A percentile compares a stretch with the other conserved stretches of the same genome.
Evolutionary conservation across 2,888 invertebrate species (phyloP).

Genomic region (Ochropleura leucogaster): DNA sequence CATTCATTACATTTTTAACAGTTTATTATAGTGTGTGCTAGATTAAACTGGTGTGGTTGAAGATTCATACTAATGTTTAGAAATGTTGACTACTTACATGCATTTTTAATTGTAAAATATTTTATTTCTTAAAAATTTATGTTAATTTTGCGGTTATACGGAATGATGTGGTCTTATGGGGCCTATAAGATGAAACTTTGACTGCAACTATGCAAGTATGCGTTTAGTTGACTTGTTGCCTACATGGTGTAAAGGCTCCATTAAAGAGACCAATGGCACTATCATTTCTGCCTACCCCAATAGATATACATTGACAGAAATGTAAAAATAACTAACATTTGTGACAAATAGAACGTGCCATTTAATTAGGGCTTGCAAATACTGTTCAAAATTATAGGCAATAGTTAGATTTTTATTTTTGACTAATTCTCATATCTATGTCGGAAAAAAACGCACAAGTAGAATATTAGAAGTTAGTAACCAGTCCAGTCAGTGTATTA

Average conservation of each 20-base stretch:
- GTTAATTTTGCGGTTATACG: background rate
- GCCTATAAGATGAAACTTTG: background rate
- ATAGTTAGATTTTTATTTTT: background rate
- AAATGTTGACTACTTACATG: conserved; percentile 34
- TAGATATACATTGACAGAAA: conserved; percentile 50
- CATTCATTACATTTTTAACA: conserved; percentile 35
- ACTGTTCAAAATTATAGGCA: conserved; percentile 5
- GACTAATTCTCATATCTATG: background rate
- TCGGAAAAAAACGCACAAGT: background rate
- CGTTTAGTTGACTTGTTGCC: background rate
- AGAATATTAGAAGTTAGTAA: background rate
- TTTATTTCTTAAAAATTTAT: conserved; percentile 3
- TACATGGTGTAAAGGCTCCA: background rate
- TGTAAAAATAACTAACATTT: conserved; percentile 32
- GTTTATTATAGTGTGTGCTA: conserved; percentile 37
- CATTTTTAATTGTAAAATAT: conserved; percentile 37
- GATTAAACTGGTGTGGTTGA: conserved; percentile 35
- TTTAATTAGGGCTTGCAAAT: conserved; percentile 41
- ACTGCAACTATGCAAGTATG: background rate
- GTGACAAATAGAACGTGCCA: conserved; percentile 53
- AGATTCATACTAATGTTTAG: conserved; percentile 36
- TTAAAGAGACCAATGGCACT: background rate
- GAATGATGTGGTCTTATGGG: background rate
- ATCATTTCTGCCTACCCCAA: conserved; percentile 18
- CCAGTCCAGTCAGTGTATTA: background rate